These are phyloP conservation scores for Maylandia zebra DNA, from an alignment of 2,113 vertebrate species.

Conservation along the genomic window DNA sequence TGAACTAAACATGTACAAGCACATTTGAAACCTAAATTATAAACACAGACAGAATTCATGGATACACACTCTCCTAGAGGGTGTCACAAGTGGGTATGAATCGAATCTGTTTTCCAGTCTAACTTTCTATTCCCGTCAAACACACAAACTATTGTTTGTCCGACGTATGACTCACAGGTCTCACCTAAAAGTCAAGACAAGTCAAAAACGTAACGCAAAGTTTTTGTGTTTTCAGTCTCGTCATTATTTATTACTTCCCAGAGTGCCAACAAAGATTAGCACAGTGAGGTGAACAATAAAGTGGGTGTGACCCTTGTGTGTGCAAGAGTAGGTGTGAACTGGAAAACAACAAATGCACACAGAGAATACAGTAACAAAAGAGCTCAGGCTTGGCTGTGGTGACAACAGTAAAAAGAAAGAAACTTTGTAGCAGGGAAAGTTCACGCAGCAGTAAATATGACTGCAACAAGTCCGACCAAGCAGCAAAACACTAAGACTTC, in stretches of 20 bases:
- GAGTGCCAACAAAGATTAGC: background rate
- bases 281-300: background rate
- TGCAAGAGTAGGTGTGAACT: background rate
- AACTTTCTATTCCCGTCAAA: conserved; percentile 17
- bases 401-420: background rate
- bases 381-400: conserved; percentile 3
- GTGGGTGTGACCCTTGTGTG: background rate
- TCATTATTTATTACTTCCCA: background rate
- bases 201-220: background rate
- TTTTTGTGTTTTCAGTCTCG: background rate
- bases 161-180: conserved; percentile 45
- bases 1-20: background rate
- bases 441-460: background rate
- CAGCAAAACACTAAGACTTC: background rate
- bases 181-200: conserved; percentile 21
- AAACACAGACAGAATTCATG: background rate
- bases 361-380: conserved; percentile 34
- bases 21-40: background rate
- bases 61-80: background rate
- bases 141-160: conserved; percentile 49
- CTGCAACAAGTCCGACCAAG: background rate
- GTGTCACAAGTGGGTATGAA: background rate
- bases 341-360: conserved; percentile 3
- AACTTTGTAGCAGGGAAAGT: background rate
- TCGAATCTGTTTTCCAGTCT: conserved; percentile 6